Evolutionary conservation across 2,113 vertebrate genomes (phyloP).

Genomic region (Microtus pennsylvanicus): DNA sequence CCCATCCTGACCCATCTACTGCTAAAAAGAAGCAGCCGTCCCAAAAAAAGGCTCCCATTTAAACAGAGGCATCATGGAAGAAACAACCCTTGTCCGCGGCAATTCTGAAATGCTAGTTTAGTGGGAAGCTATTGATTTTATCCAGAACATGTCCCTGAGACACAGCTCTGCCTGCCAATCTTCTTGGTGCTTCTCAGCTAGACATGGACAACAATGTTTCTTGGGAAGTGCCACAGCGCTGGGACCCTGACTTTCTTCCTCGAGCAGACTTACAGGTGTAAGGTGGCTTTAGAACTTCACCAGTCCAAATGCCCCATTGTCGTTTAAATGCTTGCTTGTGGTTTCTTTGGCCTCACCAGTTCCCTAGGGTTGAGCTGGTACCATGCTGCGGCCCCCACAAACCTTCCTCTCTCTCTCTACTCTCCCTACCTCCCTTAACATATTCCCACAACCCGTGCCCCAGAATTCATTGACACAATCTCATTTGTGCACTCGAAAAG

Average conservation of each 20-base stretch:
- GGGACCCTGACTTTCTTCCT: background rate
- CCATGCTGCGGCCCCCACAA: background rate
- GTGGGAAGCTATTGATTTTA: background rate
- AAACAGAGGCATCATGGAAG: background rate
- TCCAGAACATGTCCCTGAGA: background rate
- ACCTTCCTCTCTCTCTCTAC: background rate
- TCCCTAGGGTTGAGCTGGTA: background rate
- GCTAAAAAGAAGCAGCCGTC: background rate
- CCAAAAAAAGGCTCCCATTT: background rate
- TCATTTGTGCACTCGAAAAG: background rate
- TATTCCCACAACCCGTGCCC: background rate
- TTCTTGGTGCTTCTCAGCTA: background rate
- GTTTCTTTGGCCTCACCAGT: background rate
- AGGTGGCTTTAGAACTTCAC: background rate
- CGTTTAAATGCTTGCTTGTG: background rate
- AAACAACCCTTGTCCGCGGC: background rate
- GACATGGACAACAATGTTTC: background rate
- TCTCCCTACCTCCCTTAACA: background rate
- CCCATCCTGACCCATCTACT: rapidly evolving
- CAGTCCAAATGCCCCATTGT: background rate
- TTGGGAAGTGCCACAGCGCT: background rate
- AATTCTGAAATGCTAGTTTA: background rate
- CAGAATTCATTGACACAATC: background rate
- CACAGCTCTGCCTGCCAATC: background rate
- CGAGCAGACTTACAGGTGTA: background rate